Base-by-base conservation (phyloP, 2,888 invertebrate species). In the Sphaeridia pumilis region DNA sequence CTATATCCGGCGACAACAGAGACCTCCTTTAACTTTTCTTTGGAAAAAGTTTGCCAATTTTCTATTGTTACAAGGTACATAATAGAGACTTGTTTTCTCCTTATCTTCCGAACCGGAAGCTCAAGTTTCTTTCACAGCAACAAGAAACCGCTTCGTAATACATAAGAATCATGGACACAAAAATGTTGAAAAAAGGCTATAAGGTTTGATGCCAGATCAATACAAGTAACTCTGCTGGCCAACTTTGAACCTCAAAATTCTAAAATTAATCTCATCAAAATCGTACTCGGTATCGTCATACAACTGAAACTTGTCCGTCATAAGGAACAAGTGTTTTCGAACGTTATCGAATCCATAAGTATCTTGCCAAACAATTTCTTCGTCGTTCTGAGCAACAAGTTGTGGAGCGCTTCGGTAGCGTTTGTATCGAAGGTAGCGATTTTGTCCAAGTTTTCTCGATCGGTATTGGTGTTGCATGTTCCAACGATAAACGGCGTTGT, bases 341-440 rank as follows among this genome's bases (percentile, higher is more conserved):
- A 25, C 41, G 21, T 49, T 49, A 36, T 49, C 49, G 41, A 49
- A 49, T 26, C 41, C 49, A 41, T 27, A 49, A 3, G 49, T 49
- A 17, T 49, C 49, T 41, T 49, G 41, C 49, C 49, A 49, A 41
- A 41, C 41, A 21, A 49, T 27, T 12, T 49, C 49, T 14, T 20
- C 21, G 5, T 41, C 49, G 41, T 35, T 41, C 4, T 35, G 38
- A 24, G 49, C 49, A 21, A 49, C 20, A 5, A 36, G 14, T 17
- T 21, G 27, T 20, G 27, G n/a, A 14, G 25, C n/a, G 2, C 21
- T 49, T 25, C 38, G 17, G 7, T 17, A 12, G 25, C 5, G 12
- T 20, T 20, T 17, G 38, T 17, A 38, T 17, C 38, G 7, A n/a
- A n/a, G n/a, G 17, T 14, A 17, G 17, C 38, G 38, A 20, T 38